Conservation (phyloP, 2,113 vertebrate species). For the Polypterus bichir region DNA sequence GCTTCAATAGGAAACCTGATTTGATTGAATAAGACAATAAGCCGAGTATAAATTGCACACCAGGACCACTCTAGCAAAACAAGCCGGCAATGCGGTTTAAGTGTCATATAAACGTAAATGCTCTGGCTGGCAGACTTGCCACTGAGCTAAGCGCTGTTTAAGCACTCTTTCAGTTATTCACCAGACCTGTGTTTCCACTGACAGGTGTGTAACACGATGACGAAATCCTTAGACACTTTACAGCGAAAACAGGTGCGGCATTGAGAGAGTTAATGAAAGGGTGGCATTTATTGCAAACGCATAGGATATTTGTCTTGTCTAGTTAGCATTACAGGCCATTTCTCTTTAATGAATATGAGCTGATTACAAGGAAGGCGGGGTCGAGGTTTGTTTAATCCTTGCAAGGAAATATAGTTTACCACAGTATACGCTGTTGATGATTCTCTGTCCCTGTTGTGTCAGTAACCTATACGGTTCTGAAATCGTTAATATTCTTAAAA, state of each 20-base stretch:
- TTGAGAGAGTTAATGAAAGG: slow-evolving; percentile 10
- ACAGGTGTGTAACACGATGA: background rate
- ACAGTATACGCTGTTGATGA: no score
- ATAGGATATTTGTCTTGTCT: slow-evolving; percentile 1
- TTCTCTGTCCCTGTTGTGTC: no score
- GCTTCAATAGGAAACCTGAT: background rate
- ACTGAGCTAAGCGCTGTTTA: background rate
- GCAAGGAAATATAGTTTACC: no score
- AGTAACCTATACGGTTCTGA: no score
- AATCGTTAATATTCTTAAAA: no score
- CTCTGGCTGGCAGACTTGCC: background rate
- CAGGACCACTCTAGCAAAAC: slow-evolving; percentile 2
- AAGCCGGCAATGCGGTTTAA: background rate
- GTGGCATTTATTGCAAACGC: background rate
- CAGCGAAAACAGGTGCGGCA: slow-evolving; percentile 1
- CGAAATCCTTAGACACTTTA: background rate
- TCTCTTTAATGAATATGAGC: slow-evolving; percentile 6
- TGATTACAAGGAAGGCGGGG: slow-evolving; percentile 2
- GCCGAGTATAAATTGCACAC: background rate
- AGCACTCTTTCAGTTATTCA: background rate
- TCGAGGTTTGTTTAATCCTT: no score
- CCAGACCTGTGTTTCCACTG: background rate
- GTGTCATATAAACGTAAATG: background rate
- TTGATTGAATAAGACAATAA: background rate
- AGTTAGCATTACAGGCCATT: slow-evolving; percentile 4